Evolutionary conservation across 2,113 vertebrate genomes (phyloP), one percentile per base, ranked within the genome.

Genomic region (Myiagra hebetior): DNA sequence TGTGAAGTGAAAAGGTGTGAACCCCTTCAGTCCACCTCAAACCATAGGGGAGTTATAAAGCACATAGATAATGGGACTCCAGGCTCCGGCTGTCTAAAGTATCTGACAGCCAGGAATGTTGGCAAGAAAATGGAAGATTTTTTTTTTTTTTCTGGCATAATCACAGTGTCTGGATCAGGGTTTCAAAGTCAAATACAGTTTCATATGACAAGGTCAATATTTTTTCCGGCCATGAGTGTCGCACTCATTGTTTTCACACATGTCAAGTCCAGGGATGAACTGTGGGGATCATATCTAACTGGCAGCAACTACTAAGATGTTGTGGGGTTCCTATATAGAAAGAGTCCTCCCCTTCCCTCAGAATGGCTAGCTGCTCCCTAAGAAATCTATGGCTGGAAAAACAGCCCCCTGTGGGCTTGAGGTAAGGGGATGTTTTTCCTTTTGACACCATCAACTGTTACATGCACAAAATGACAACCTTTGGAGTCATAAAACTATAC

Each of bases 1-100:
- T 60, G 76, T 63, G 52, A 94, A 89, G n/a, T 70, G 59, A 84
- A 92, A 86, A 92, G 31, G 47, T 90, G 92, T 74, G 70, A 93
- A 81, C 10, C 56, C 23, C 73, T 89, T 60, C 76, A 72, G 41
- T 75, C 62, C 74, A 62, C 44, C 26, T 95, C 82, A 78, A 39
- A 30, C 28, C 83, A n/a, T 2, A 41, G 11, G 46, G 14, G 73
- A 78, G 26, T 26, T 75, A 57, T 49, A 88, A 84, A 87, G 35
- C 37, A 57, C 56, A 52, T 0, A 52, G 60, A 56, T 78, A 85
- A 77, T 74, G 55, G 28, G 73, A 49, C 76, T 91, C 79, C 73
- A 68, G 83, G 19, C 60, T 94, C 62, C 62, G 53, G 41, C 52
- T 64, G 9, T 75, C 86, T 91, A 27, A 89, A 93, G 41, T 37